Evolutionary conservation across 2,797 vertebrate species (phyloP), one percentile per base, ranked within the genome.

Genomic region (Acipenser ruthenus): DNA sequence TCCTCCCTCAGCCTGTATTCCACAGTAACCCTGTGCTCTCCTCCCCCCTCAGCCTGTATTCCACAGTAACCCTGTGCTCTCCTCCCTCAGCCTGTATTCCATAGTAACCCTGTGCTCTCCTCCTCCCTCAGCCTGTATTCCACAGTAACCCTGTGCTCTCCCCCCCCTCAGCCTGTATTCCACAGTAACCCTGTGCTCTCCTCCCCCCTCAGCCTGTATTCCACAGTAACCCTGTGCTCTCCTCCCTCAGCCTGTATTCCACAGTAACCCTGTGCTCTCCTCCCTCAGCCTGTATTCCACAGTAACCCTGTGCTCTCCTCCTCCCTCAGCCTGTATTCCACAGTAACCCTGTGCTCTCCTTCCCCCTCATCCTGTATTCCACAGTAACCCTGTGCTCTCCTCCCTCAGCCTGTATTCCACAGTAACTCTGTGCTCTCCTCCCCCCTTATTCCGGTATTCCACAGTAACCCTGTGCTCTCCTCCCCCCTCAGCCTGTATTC

Each of bases 361-460:
- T n/a, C n/a, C n/a, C 23, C 6, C 62, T 7, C 37, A 97, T 95
- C 79, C 91, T 90, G 0, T 96, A 95, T 72, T 90, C 92, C 0
- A 86, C 94, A 23, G 23, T 23, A 23, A 23, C 23, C 23, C 23
- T 23, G 23, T 23, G 23, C n/a, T n/a, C n/a, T n/a, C n/a, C 23
- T 23, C 23, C 23, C 62, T 7, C 37, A 97, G 95, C 79, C 91
- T 90, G 0, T 96, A 95, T 72, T 90, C 92, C 0, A 86, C 23
- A 23, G 23, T 23, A 23, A 23, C 23, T 23, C 23, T 23, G 23
- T 23, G 23, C 23, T 23, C 23, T 23, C 23, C 1, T 1, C 23
- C n/a, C n/a, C n/a, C 6, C 61, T 7, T 37, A 97, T 95, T n/a
- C 79, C 91, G 90, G 0, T 96, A 95, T 72, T 90, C 92, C 0